phyloP scores from a whole-genome alignment of 2,888 invertebrate genomes.

The Lasiommata megera region DNA sequence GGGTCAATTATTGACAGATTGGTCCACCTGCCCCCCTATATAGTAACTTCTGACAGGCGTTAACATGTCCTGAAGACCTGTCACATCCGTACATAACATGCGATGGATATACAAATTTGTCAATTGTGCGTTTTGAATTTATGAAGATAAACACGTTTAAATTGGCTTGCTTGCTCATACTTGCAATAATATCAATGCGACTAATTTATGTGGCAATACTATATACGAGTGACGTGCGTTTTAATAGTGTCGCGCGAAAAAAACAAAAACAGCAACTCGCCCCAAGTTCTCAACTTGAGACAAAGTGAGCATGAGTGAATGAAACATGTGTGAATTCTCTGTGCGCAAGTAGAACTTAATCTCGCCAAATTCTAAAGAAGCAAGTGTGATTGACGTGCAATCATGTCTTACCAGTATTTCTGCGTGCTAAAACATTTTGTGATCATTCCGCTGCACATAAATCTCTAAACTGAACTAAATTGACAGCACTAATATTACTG shows the following conservation, averaged over 20 bases:
- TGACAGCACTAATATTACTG: too few relatives aligned
- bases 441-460: too few relatives aligned
- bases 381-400: not conserved
- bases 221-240: not conserved
- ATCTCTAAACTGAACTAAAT: too few relatives aligned
- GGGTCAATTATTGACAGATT: too few relatives aligned
- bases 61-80: too few relatives aligned
- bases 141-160: too few relatives aligned
- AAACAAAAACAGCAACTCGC: not conserved
- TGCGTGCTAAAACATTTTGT: not conserved
- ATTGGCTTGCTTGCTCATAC: not conserved
- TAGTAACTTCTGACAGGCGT: too few relatives aligned
- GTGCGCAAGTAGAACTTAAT: not conserved
- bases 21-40: too few relatives aligned
- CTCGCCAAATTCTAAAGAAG: not conserved
- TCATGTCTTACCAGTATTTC: not conserved
- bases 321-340: not conserved
- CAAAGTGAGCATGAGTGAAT: not conserved
- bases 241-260: not conserved
- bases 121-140: too few relatives aligned
- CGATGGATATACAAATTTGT: too few relatives aligned
- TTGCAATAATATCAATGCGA: not conserved
- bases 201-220: not conserved
- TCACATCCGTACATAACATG: too few relatives aligned
- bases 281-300: conserved; percentile 1